These are phyloP conservation scores for Halyomorpha halys DNA, from an alignment of 1,140 invertebrate species.

Conservation along the genomic window DNA sequence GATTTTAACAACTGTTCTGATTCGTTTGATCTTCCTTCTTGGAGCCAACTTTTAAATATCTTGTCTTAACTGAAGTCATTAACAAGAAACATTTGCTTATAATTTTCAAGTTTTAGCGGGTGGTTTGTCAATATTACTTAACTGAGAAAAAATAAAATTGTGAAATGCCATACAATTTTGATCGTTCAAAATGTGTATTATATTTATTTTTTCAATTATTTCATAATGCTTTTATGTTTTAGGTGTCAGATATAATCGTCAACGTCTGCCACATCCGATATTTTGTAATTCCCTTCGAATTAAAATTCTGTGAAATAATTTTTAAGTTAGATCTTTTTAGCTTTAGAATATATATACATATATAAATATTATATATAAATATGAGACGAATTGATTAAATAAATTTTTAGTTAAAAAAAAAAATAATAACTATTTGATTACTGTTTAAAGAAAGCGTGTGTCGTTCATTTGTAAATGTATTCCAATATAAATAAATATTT, in stretches of 20 bases:
- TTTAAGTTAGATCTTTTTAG: constrained; percentile 6
- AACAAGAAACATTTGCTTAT: too few relatives aligned
- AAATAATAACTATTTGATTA: constrained; percentile 6
- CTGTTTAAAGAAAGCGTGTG: constrained; percentile 9
- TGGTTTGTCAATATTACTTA: too few relatives aligned
- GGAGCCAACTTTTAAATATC: too few relatives aligned
- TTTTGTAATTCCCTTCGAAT: constrained; percentile 8
- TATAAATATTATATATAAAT: constrained; percentile 1
- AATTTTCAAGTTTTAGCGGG: too few relatives aligned
- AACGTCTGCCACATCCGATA: background rate
- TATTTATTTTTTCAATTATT: background rate
- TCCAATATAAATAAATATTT: constrained; percentile 11
- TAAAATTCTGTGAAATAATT: constrained; percentile 2
- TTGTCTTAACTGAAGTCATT: too few relatives aligned
- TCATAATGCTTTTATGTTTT: background rate
- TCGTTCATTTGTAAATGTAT: constrained; percentile 9
- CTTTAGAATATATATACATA: background rate
- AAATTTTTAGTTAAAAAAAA: constrained; percentile 4
- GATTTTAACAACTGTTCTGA: too few relatives aligned
- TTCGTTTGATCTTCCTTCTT: too few relatives aligned
- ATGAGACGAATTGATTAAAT: constrained; percentile 6
- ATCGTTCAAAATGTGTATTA: background rate
- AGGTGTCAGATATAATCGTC: background rate
- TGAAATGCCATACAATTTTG: background rate
- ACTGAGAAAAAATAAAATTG: background rate